Conservation (phyloP, 2,113 vertebrate genomes). For the Psittacus erithacus region DNA sequence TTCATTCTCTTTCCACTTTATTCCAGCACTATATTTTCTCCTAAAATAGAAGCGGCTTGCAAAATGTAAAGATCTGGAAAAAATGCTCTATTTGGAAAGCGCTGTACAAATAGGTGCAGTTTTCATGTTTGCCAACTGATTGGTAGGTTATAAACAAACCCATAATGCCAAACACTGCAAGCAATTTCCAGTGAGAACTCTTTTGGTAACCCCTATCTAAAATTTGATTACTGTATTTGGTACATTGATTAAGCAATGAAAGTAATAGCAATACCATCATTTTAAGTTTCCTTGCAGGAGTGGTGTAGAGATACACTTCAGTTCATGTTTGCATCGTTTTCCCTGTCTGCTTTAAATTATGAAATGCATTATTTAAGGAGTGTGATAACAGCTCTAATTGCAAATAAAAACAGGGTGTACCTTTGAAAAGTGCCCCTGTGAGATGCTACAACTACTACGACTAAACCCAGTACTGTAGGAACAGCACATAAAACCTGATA, state of each 20-base stretch:
- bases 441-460: conserved; percentile 18
- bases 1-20: not conserved
- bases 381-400: conserved; percentile 63
- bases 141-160: not conserved
- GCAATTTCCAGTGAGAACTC: conserved; percentile 35
- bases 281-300: conserved; percentile 41
- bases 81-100: not conserved
- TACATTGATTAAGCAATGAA: conserved; percentile 66
- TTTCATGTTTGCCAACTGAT: not conserved
- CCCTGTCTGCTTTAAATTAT: conserved; percentile 53
- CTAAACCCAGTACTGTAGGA: conserved; percentile 23
- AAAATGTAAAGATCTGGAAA: not conserved
- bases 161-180: not conserved
- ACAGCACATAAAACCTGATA: conserved; percentile 60
- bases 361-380: conserved; percentile 67
- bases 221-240: conserved; percentile 55
- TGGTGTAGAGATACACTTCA: conserved; percentile 6
- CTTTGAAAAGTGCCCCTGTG: conserved; percentile 54
- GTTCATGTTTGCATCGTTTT: conserved; percentile 42
- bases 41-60: not conserved
- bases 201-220: conserved; percentile 22
- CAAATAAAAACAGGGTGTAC: conserved; percentile 70
- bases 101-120: not conserved
- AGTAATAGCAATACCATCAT: conserved; percentile 29
- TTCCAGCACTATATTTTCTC: not conserved